These are phyloP conservation scores for Macropus fuliginosus DNA, from an alignment of 2,797 vertebrate genomes.

Conservation along the genomic window DNA sequence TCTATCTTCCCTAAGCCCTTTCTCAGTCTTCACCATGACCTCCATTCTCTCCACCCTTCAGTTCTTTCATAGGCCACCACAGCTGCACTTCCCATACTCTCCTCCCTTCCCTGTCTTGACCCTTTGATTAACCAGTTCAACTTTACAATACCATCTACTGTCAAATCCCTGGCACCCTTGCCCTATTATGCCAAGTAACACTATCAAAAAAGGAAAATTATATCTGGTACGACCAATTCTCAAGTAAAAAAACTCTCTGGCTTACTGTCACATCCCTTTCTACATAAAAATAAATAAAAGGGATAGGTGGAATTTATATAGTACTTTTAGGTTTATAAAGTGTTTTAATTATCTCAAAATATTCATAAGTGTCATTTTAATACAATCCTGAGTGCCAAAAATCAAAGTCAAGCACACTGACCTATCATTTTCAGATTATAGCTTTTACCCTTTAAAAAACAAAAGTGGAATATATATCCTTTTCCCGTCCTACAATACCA, in stretches of 20 bases:
- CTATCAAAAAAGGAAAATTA: not conserved
- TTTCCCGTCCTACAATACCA: not conserved
- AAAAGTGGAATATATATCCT: not conserved
- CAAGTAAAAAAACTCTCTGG: not conserved
- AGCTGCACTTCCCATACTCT: not conserved
- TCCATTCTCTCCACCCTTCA: not conserved
- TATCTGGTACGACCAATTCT: not conserved
- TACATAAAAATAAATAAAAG: not conserved
- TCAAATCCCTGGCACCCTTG: not conserved
- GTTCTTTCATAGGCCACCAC: not conserved
- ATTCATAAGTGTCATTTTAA: not conserved
- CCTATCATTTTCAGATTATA: not conserved
- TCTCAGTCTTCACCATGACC: not conserved
- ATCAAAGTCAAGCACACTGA: not conserved
- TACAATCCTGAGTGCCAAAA: not conserved
- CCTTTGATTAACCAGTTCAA: not conserved
- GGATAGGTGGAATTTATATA: not conserved
- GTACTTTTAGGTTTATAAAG: not conserved
- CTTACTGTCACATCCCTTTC: not conserved
- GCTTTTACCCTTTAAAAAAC: not conserved
- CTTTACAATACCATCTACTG: not conserved
- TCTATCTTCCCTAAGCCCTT: not conserved
- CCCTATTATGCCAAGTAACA: not conserved
- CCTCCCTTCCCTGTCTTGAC: not conserved
- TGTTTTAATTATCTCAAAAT: not conserved